Evolutionary conservation across 2,797 vertebrate species (phyloP).

Genomic region (Choloepus didactylus): DNA sequence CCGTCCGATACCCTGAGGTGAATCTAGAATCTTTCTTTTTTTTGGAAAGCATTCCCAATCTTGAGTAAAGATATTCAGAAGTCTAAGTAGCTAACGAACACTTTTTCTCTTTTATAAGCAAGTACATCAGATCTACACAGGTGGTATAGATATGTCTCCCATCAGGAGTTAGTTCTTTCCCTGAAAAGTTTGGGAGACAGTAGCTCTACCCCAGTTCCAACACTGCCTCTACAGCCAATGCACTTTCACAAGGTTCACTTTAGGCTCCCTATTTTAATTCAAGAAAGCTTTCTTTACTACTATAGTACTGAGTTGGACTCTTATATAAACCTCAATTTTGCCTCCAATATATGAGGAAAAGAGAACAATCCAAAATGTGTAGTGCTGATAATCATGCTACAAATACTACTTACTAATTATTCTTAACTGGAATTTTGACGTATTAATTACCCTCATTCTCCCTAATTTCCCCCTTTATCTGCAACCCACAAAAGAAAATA

Average conservation of each 20-base stretch:
- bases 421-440: not conserved
- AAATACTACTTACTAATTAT: not conserved
- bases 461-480: constrained; percentile 18
- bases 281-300: constrained; percentile 9
- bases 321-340: constrained; percentile 2
- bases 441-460: not conserved
- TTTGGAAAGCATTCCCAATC: not conserved
- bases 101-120: not conserved
- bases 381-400: not conserved
- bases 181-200: not conserved
- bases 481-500: constrained; percentile 18
- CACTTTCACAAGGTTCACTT: not conserved
- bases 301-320: not conserved
- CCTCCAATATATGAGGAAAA: not conserved
- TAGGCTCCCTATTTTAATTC: not conserved
- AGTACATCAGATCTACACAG: not conserved
- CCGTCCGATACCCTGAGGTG: not conserved
- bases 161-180: not conserved
- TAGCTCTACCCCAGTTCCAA: not conserved
- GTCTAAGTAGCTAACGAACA: not conserved
- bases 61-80: constrained; percentile 15
- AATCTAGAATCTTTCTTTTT: constrained; percentile 3
- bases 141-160: not conserved
- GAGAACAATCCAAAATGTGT: not conserved
- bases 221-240: not conserved